These are phyloP conservation scores for Perca flavescens DNA, from an alignment of 2,113 vertebrate genomes.

Conservation along the genomic window DNA sequence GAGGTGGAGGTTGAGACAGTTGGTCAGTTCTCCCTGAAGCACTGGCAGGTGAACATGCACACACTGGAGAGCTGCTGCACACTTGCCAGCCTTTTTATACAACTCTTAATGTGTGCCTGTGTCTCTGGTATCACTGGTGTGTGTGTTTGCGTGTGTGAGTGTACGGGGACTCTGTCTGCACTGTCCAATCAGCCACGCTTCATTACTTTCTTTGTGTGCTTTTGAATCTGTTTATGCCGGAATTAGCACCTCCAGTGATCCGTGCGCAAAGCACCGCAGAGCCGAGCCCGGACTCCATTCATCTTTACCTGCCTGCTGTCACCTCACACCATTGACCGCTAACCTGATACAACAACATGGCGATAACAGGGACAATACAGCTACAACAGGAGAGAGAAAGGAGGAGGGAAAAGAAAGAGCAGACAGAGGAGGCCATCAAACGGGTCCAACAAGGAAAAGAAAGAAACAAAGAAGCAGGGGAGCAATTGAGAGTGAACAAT, in stretches of 20 bases:
- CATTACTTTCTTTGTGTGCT: constrained; percentile 60
- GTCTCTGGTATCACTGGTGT: background rate
- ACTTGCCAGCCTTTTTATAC: constrained; percentile 18
- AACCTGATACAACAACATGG: constrained; percentile 19
- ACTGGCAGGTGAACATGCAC: constrained; percentile 48
- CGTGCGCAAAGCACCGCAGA: constrained; percentile 7
- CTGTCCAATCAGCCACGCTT: constrained; percentile 58
- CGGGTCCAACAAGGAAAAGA: constrained; percentile 7
- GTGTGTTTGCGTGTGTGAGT: constrained; percentile 8
- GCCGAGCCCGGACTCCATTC: constrained; percentile 34
- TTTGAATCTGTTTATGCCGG: constrained; percentile 50
- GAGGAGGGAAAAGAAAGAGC: background rate
- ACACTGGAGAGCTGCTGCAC: constrained; percentile 28
- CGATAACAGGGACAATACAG: constrained; percentile 3
- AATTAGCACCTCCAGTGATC: constrained; percentile 60
- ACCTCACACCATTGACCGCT: constrained; percentile 11
- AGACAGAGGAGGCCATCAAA: background rate
- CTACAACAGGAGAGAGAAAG: background rate
- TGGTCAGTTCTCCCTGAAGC: constrained; percentile 38
- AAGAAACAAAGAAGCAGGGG: background rate
- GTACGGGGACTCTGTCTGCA: constrained; percentile 12
- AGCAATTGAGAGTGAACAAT: background rate
- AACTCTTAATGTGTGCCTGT: background rate
- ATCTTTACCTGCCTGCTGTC: constrained; percentile 58
- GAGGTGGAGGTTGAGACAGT: constrained; percentile 21